A percentile compares a stretch with the other conserved stretches of the same genome.
Conservation (phyloP, 2,113 vertebrate genomes). For the Lamprologus tigripictilis region DNA sequence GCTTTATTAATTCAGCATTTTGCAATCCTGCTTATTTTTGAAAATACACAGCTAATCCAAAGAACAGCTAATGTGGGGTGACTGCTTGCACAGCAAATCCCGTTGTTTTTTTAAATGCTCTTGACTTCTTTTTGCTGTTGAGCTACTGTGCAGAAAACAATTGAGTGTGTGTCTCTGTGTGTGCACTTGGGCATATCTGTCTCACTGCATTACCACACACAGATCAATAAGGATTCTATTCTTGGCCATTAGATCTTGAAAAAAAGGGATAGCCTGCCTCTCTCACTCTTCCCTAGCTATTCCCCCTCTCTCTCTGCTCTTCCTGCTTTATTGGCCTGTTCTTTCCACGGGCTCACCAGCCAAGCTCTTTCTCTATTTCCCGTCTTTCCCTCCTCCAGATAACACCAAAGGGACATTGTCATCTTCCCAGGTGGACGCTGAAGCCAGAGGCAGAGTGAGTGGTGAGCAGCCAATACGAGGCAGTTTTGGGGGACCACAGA, state of each 20-base stretch:
- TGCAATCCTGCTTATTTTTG: not conserved
- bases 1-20: not conserved
- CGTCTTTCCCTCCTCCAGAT: slow-evolving; percentile 8
- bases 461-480: slow-evolving; percentile 32
- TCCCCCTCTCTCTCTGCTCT: not conserved
- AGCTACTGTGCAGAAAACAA: slow-evolving; percentile 38
- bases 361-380: not conserved
- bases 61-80: not conserved
- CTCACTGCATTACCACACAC: slow-evolving; percentile 56
- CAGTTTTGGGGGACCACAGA: slow-evolving; percentile 43
- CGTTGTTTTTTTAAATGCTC: slow-evolving; percentile 23
- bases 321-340: not conserved
- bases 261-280: slow-evolving; percentile 40
- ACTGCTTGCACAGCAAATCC: slow-evolving; percentile 23
- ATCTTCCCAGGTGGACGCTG: slow-evolving; percentile 30
- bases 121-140: slow-evolving; percentile 1
- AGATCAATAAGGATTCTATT: slow-evolving; percentile 68
- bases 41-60: slow-evolving; percentile 7
- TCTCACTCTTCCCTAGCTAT: not conserved
- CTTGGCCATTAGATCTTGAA: slow-evolving; percentile 52
- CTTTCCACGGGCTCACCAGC: not conserved
- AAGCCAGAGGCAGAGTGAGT: slow-evolving; percentile 4
- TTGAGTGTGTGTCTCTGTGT: not conserved
- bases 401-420: slow-evolving; percentile 33
- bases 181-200: slow-evolving; percentile 44